These are phyloP conservation scores for Euschistus heros DNA, from an alignment of 1,140 invertebrate species.

Conservation along the genomic window DNA sequence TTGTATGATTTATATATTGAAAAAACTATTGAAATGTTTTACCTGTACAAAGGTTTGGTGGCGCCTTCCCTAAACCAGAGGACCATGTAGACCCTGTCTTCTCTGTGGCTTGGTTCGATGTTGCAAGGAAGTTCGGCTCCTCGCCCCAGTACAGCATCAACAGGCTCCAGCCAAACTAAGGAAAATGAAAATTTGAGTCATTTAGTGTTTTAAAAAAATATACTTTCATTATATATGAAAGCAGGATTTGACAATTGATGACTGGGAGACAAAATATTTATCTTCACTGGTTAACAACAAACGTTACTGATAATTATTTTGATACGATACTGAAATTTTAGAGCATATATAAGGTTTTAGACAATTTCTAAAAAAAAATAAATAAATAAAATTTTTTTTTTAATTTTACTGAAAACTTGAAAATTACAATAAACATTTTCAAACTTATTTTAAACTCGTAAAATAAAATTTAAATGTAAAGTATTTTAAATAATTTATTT, in stretches of 20 bases:
- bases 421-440: no score
- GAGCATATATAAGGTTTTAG: background rate
- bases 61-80: conserved; percentile 77
- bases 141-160: conserved; percentile 67
- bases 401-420: no score
- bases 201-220: background rate
- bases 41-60: conserved; percentile 81
- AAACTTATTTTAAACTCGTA: no score
- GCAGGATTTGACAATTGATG: background rate
- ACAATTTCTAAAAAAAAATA: no score
- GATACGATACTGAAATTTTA: background rate
- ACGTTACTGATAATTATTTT: no score
- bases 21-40: conserved; percentile 31
- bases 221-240: background rate
- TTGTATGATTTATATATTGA: no score
- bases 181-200: background rate
- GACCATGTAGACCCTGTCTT: conserved; percentile 79
- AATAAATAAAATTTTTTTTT: no score
- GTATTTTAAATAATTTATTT: no score
- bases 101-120: conserved; percentile 60
- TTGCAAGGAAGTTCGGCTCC: conserved; percentile 72
- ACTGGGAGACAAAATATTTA: no score
- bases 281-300: no score
- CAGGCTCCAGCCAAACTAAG: conserved; percentile 33
- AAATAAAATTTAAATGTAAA: no score